Percentiles rank a stretch among this genome's conserved stretches.
phyloP scores from a whole-genome alignment of 2,888 invertebrate genomes.

The Ophioninae sp. region DNA sequence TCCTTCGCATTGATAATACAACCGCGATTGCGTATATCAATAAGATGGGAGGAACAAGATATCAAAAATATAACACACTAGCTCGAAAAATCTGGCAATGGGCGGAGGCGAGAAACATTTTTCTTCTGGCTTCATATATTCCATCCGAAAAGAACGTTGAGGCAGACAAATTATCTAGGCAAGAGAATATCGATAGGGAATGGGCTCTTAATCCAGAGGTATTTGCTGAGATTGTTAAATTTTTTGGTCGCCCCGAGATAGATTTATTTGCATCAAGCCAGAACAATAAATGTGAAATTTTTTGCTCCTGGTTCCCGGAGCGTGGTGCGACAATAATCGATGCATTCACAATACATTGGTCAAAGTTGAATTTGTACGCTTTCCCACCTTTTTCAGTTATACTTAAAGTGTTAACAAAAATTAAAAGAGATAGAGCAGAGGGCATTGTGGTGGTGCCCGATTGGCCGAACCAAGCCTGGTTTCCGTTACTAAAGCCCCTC shows the following conservation, averaged over 20 bases:
- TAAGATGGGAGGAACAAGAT: slow-evolving; percentile 58
- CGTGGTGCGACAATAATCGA: slow-evolving; percentile 19
- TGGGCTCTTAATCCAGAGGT: slow-evolving; percentile 19
- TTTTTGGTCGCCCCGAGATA: slow-evolving; percentile 26
- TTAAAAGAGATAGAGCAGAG: slow-evolving; percentile 44
- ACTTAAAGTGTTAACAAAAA: slow-evolving; percentile 41
- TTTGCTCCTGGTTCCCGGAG: slow-evolving; percentile 36
- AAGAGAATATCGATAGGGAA: slow-evolving; percentile 34
- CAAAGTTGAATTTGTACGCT: slow-evolving; percentile 40
- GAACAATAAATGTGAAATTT: slow-evolving; percentile 42
- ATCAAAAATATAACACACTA: slow-evolving; percentile 59
- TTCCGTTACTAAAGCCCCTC: slow-evolving; percentile 39
- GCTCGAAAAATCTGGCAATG: slow-evolving; percentile 61
- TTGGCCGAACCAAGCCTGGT: slow-evolving; percentile 56
- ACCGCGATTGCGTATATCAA: slow-evolving; percentile 45
- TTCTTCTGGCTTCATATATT: slow-evolving; percentile 26
- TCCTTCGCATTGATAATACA: slow-evolving; percentile 44
- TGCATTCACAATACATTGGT: slow-evolving; percentile 44
- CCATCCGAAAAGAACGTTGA: slow-evolving; percentile 33
- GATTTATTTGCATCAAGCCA: slow-evolving; percentile 42
- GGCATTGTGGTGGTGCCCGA: slow-evolving; percentile 52
- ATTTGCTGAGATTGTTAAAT: slow-evolving; percentile 12
- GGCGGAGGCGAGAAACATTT: slow-evolving; percentile 31
- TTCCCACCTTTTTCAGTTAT: slow-evolving; percentile 51
- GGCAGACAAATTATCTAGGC: slow-evolving; percentile 33